Evolutionary conservation across 1,140 invertebrate genomes (phyloP).

Genomic region (Drosophila grimshawi): DNA sequence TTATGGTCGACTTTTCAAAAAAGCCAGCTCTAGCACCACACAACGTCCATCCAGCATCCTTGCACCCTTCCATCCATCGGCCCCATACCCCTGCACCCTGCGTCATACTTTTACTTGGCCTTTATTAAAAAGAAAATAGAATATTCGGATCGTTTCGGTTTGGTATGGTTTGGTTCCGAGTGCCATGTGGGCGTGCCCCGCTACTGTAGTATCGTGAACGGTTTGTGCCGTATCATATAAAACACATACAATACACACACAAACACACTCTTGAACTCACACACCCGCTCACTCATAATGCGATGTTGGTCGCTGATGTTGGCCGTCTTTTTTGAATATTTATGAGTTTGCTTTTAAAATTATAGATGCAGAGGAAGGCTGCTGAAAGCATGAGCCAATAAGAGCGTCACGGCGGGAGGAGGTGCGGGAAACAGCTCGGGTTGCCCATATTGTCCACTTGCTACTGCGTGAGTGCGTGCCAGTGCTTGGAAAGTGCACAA

Average conservation of each 20-base stretch:
- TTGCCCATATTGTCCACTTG: constrained; percentile 47
- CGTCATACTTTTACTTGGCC: constrained; percentile 17
- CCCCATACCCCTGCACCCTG: not conserved
- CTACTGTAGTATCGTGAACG: constrained; percentile 30
- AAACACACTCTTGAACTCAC: constrained; percentile 12
- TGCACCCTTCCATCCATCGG: constrained; percentile 20
- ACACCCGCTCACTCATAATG: constrained; percentile 32
- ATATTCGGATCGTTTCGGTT: constrained; percentile 61
- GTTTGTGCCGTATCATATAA: constrained; percentile 66
- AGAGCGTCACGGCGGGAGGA: not conserved
- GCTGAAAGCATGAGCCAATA: constrained; percentile 28
- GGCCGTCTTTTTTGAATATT: constrained; percentile 76
- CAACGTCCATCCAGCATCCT: constrained; percentile 24
- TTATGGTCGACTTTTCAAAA: constrained; percentile 82
- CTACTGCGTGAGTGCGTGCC: constrained; percentile 39
- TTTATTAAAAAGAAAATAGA: constrained; percentile 81
- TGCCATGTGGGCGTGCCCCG: constrained; percentile 59
- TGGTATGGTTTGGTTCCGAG: constrained; percentile 21
- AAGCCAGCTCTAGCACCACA: constrained; percentile 55
- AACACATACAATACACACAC: constrained; percentile 45
- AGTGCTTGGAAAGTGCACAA: constrained; percentile 44
- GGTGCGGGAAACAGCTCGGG: not conserved
- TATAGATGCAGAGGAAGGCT: constrained; percentile 69
- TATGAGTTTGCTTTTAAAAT: constrained; percentile 82
- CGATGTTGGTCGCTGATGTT: constrained; percentile 54